Conservation (phyloP, 2,888 invertebrate species). For the Caprella mutica region DNA sequence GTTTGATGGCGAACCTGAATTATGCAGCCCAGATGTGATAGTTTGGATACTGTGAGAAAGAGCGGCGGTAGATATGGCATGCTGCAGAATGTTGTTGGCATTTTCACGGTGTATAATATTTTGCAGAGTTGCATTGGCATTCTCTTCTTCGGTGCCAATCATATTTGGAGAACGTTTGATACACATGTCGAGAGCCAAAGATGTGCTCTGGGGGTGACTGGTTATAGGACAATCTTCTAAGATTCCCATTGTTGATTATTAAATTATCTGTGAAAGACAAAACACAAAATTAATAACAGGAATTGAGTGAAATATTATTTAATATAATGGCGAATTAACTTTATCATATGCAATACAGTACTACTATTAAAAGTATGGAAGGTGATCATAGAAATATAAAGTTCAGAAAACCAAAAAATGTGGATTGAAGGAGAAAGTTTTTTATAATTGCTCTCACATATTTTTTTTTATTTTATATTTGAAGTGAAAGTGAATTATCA, state of each 20-base stretch:
- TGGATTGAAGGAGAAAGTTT: too few species aligned
- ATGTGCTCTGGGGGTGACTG: conserved; percentile 14
- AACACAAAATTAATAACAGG: too few species aligned
- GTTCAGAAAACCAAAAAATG: too few species aligned
- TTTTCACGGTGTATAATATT: background rate
- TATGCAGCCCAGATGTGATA: background rate
- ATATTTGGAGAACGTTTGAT: conserved; percentile 16
- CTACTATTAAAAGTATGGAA: too few species aligned
- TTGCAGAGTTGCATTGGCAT: background rate
- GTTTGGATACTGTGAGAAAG: conserved; percentile 3
- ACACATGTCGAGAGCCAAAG: conserved; percentile 33
- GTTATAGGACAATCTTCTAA: conserved; percentile 22
- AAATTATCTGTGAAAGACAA: too few species aligned
- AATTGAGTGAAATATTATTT: too few species aligned
- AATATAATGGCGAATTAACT: too few species aligned
- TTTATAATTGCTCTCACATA: too few species aligned
- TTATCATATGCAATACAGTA: too few species aligned
- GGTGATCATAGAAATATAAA: too few species aligned
- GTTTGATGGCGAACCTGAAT: background rate
- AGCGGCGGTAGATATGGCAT: background rate
- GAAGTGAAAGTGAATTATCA: too few species aligned
- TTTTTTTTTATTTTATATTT: too few species aligned
- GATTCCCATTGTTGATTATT: conserved; percentile 24
- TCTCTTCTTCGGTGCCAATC: background rate
- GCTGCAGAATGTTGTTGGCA: background rate